phyloP scores from a whole-genome alignment of 2,797 vertebrate genomes.

The Sebastes steindachneri region DNA sequence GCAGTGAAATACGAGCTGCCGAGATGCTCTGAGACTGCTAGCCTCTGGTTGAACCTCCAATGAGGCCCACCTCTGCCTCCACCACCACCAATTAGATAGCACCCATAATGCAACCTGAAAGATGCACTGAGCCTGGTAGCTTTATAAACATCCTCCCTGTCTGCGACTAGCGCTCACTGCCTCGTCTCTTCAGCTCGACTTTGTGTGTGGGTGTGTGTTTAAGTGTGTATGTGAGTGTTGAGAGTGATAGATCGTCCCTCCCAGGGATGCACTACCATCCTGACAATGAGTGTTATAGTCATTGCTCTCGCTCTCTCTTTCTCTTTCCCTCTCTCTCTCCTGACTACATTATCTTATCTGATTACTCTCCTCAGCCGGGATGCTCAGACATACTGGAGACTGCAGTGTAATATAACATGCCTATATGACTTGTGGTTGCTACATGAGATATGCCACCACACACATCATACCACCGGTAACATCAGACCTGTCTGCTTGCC shows the following conservation, averaged over 20 bases:
- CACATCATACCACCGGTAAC: conserved; percentile 74
- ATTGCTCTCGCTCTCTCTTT: conserved; percentile 35
- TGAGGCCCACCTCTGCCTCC: conserved; percentile 71
- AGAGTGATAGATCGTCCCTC: conserved; percentile 60
- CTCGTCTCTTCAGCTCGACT: conserved; percentile 34
- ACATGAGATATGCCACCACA: conserved; percentile 80
- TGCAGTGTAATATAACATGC: conserved; percentile 81
- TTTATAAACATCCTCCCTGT: conserved; percentile 76
- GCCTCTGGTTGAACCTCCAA: conserved; percentile 75
- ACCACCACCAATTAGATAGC: conserved; percentile 77
- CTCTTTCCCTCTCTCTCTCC: conserved; percentile 49
- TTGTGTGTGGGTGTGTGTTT: conserved; percentile 44
- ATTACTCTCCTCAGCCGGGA: conserved; percentile 76
- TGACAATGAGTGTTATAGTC: conserved; percentile 66
- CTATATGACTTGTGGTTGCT: conserved; percentile 81
- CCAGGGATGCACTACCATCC: conserved; percentile 64
- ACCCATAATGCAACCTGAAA: conserved; percentile 73
- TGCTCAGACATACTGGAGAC: conserved; percentile 82
- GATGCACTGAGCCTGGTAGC: conserved; percentile 68
- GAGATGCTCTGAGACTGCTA: conserved; percentile 67
- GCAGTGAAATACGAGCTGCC: conserved; percentile 77
- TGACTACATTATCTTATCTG: conserved; percentile 82
- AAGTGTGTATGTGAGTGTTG: conserved; percentile 42
- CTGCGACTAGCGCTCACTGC: conserved; percentile 25
- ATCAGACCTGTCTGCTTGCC: conserved; percentile 73